Percentiles rank a stretch among this genome's conserved stretches.
Conservation (phyloP, 2,113 vertebrate genomes). For the Oryzias curvinotus region DNA sequence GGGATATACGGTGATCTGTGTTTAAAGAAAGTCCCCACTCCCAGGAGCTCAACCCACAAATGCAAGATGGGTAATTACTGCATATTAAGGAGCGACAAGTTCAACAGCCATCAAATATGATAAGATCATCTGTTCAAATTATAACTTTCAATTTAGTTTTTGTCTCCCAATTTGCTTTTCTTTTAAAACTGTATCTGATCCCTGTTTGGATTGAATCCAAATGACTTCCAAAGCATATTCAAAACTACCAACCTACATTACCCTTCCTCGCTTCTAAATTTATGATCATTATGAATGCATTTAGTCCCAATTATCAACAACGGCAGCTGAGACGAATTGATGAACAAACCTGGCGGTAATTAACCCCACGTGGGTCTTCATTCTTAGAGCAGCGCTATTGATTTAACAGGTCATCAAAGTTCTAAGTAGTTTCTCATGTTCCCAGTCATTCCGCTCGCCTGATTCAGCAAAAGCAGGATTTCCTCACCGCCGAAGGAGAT, state of each 20-base stretch:
- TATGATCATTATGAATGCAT: constrained; percentile 32
- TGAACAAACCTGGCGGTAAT: constrained; percentile 54
- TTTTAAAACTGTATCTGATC: constrained; percentile 30
- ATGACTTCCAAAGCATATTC: constrained; percentile 51
- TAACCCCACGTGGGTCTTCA: constrained; percentile 53
- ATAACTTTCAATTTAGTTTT: constrained; percentile 18
- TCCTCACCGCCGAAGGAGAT: background rate
- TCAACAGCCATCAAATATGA: constrained; percentile 36
- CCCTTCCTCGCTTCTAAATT: constrained; percentile 41
- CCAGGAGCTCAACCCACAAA: background rate
- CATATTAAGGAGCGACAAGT: constrained; percentile 27
- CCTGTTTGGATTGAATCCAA: constrained; percentile 61
- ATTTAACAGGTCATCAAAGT: constrained; percentile 26
- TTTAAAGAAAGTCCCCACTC: constrained; percentile 27
- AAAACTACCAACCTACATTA: too few relatives aligned
- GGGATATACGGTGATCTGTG: constrained; percentile 35
- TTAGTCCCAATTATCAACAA: constrained; percentile 54
- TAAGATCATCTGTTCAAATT: constrained; percentile 27
- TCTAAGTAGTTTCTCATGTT: constrained; percentile 33
- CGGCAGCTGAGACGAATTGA: constrained; percentile 49
- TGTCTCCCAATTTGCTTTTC: constrained; percentile 18
- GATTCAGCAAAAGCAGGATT: constrained; percentile 21
- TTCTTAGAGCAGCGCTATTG: constrained; percentile 48
- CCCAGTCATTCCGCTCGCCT: background rate
- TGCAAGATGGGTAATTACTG: constrained; percentile 52